Base-by-base conservation (phyloP, 2,113 vertebrate genomes). In the Willisornis vidua region DNA sequence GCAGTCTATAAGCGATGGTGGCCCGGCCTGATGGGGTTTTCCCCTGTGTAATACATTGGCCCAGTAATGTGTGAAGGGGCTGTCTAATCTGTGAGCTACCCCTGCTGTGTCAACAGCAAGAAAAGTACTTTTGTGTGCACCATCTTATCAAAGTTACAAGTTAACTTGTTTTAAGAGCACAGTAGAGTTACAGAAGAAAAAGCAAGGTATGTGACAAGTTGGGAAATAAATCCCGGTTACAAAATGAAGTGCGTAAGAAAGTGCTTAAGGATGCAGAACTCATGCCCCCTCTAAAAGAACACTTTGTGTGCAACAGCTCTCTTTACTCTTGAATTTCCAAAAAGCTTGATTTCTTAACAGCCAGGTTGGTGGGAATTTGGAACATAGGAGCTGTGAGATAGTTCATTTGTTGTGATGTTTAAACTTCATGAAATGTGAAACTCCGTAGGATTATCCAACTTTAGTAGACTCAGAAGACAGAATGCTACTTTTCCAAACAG, bases 1-100 rank as follows among this genome's bases (percentile, higher is more conserved):
- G 8, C 19, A 10, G 26, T 80, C 85, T 45, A n/a, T 49, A 37
- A 81, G 68, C 45, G 55, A 10, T 25, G 41, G 26, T 52, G 52
- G 14, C 14, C 28, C 14, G 12, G 18, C 49, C 31, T 80, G 26
- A 26, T 7, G 4, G 3, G 10, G n/a, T 80, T 80, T 86, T 83
- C 41, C 26, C 48, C 77, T 33, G 14, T 0, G 0, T 73, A 33
- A 73, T 68, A 61, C 1, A 0, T 8, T 55, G 59, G 28, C 13
- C 61, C 23, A 86, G 74, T 46, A 75, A 19, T 14, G 7, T 39
- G 6, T 25, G 71, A 61, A 81, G 66, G 33, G 17, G 11, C 45
- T 78, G 14, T 16, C 37, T 61, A 41, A 71, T 73, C 74, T 85
- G 46, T 25, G 59, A 72, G 51, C 29, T 81, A 28, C 65, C 12